Evolutionary conservation across 2,797 vertebrate species (phyloP).

Genomic region (Enteromius argenteus): DNA sequence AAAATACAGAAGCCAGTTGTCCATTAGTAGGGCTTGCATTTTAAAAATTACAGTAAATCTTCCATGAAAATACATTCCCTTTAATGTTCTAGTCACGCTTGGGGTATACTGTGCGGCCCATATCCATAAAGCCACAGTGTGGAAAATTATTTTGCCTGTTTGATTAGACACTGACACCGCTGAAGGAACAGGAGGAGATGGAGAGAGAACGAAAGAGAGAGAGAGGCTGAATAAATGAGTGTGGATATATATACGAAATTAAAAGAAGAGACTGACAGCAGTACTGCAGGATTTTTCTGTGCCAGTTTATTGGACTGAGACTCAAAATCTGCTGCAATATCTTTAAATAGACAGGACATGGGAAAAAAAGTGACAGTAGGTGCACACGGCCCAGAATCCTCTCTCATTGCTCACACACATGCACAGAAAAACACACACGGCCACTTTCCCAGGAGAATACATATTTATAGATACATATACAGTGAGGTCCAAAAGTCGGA

Average conservation of each 20-base stretch:
- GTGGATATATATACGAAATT: slow-evolving; percentile 28
- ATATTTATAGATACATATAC: not conserved
- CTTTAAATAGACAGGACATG: slow-evolving; percentile 53
- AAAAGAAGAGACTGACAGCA: slow-evolving; percentile 52
- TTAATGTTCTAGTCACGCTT: slow-evolving; percentile 84
- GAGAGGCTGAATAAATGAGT: slow-evolving; percentile 40
- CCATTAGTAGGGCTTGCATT: slow-evolving; percentile 86
- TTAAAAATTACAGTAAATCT: slow-evolving; percentile 88
- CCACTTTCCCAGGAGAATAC: not conserved
- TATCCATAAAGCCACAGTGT: slow-evolving; percentile 85
- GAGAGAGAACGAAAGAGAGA: slow-evolving; percentile 44
- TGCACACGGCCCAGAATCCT: slow-evolving; percentile 3
- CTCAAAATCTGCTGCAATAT: slow-evolving; percentile 54
- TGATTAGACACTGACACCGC: slow-evolving; percentile 81
- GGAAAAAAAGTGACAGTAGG: slow-evolving; percentile 29
- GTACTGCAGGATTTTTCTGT: slow-evolving; percentile 42
- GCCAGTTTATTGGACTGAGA: slow-evolving; percentile 51
- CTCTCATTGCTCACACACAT: not conserved
- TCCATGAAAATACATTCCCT: slow-evolving; percentile 90
- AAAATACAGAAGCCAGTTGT: slow-evolving; percentile 84
- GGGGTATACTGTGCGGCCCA: slow-evolving; percentile 72
- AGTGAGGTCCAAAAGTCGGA: not conserved
- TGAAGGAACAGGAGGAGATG: slow-evolving; percentile 46
- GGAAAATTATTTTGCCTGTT: slow-evolving; percentile 87
- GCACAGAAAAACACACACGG: not conserved